Conservation (phyloP, 2,888 invertebrate genomes). For the Cantharis flavilabris region DNA sequence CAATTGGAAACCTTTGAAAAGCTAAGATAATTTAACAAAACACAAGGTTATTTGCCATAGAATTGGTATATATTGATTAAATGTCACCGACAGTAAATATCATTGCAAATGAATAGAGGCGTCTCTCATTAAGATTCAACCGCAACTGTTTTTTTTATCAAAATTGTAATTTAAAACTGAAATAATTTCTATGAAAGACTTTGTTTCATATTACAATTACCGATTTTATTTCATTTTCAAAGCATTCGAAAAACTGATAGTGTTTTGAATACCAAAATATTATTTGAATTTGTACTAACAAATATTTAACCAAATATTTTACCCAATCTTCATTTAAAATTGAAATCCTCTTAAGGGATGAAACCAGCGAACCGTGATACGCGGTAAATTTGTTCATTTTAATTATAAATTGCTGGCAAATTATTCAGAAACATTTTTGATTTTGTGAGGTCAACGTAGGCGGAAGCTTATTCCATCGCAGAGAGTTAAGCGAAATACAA, state of each 20-base stretch:
- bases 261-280: neutral
- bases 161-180: too few relatives aligned
- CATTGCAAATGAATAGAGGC: too few relatives aligned
- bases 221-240: too few relatives aligned
- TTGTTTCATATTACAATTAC: too few relatives aligned
- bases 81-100: too few relatives aligned
- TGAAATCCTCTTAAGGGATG: neutral
- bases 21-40: too few relatives aligned
- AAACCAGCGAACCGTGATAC: neutral
- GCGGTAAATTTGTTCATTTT: neutral
- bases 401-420: neutral
- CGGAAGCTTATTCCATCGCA: neutral
- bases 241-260: neutral
- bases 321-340: neutral
- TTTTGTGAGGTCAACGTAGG: neutral
- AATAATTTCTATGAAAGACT: too few relatives aligned
- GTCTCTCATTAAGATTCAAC: too few relatives aligned
- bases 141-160: too few relatives aligned
- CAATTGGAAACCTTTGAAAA: too few relatives aligned
- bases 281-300: neutral
- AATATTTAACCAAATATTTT: neutral
- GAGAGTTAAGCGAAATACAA: neutral
- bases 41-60: too few relatives aligned
- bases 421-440: neutral
- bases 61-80: too few relatives aligned